Evolutionary conservation across 2,797 vertebrate species (phyloP).

Genomic region (Phylloscopus collybita): DNA sequence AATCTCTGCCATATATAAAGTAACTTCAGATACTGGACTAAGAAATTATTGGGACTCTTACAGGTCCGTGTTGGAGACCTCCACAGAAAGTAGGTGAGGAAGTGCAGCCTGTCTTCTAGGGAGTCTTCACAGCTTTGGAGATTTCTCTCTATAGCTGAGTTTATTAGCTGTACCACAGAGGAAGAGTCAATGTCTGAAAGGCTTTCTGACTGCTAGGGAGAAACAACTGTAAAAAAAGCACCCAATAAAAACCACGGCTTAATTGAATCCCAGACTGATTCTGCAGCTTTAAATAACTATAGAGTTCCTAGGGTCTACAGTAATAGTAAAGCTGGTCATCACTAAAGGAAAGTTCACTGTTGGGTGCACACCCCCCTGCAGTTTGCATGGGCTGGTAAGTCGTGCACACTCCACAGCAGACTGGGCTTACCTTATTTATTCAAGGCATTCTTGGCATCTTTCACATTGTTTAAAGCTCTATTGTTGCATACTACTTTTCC

Average conservation of each 20-base stretch:
- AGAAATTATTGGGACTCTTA: background rate
- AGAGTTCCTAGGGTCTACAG: background rate
- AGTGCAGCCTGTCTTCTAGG: background rate
- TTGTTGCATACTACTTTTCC: background rate
- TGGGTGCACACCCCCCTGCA: rapidly evolving
- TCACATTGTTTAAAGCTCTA: background rate
- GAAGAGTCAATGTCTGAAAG: background rate
- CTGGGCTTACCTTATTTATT: rapidly evolving
- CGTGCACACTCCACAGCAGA: rapidly evolving
- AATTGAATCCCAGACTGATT: background rate
- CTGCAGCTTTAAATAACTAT: background rate
- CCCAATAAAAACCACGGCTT: background rate
- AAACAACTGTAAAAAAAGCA: background rate
- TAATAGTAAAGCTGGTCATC: background rate
- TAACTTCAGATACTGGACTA: background rate
- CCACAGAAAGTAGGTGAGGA: background rate
- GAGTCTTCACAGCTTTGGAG: background rate
- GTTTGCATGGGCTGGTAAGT: background rate
- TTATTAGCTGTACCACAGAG: background rate
- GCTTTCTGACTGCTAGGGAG: background rate
- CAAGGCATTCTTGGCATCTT: background rate
- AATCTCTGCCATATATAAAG: background rate
- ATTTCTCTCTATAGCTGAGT: background rate
- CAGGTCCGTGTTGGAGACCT: background rate
- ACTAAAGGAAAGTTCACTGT: background rate